A percentile compares a stretch with the other conserved stretches of the same genome.
These are phyloP conservation scores for Rhinichthys osculus DNA, from an alignment of 2,797 vertebrate genomes.

Conservation along the genomic window DNA sequence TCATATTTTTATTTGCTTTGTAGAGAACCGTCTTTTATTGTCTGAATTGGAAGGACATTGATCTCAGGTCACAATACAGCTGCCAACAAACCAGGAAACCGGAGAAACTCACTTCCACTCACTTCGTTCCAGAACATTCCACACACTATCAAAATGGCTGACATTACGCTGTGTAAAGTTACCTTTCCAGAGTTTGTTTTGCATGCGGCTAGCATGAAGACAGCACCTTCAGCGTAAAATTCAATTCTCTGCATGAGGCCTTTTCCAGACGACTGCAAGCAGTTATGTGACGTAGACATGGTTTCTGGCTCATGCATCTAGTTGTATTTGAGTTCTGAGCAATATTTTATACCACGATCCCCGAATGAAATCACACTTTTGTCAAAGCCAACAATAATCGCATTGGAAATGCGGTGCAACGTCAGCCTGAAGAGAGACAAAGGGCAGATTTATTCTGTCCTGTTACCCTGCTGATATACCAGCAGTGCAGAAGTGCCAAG, in stretches of 20 bases:
- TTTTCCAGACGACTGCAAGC: conserved; percentile 17
- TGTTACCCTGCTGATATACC: conserved; percentile 9
- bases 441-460: conserved; percentile 10
- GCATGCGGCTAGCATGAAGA: conserved; percentile 21
- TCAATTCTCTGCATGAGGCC: conserved; percentile 33
- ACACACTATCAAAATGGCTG: neutral
- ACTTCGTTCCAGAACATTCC: conserved; percentile 36
- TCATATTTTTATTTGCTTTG: conserved; percentile 49
- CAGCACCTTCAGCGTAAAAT: neutral
- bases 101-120: conserved; percentile 35
- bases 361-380: neutral
- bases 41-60: conserved; percentile 43
- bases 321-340: conserved; percentile 19
- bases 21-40: conserved; percentile 30
- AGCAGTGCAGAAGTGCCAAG: conserved; percentile 50
- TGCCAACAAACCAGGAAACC: conserved; percentile 46
- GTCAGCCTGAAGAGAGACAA: conserved; percentile 12
- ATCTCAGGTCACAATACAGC: conserved; percentile 56
- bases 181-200: conserved; percentile 15
- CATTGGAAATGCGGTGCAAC: neutral
- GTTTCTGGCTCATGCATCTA: neutral
- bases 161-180: neutral
- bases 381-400: neutral
- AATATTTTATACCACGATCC: neutral
- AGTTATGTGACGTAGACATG: neutral